These are phyloP conservation scores for Hylyphantes graminicola DNA, from an alignment of 1,140 invertebrate genomes.

Conservation along the genomic window DNA sequence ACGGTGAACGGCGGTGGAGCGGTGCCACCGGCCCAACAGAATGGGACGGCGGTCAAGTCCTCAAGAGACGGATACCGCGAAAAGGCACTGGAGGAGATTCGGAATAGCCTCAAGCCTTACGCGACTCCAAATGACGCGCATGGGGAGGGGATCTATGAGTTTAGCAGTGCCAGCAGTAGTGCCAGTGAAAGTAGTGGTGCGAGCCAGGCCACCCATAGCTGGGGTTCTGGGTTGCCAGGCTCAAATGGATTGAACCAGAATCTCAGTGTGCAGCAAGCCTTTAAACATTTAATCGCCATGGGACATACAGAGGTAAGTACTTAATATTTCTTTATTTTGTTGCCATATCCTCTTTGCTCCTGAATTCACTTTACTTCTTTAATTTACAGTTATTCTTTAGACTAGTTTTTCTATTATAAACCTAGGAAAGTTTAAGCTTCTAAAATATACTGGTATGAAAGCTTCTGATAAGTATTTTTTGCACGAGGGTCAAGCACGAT, in stretches of 20 bases:
- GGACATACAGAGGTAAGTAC: conserved; percentile 66
- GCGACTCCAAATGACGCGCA: conserved; percentile 72
- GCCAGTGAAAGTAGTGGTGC: conserved; percentile 74
- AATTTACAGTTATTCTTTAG: too few species aligned
- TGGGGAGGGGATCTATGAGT: conserved; percentile 66
- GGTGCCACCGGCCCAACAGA: too few species aligned
- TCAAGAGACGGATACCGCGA: conserved; percentile 75
- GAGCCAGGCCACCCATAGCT: conserved; percentile 76
- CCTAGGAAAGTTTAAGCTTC: too few species aligned
- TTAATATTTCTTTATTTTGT: background rate
- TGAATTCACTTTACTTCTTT: too few species aligned
- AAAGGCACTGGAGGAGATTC: conserved; percentile 87
- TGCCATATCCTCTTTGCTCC: too few species aligned
- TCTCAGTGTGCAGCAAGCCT: conserved; percentile 58
- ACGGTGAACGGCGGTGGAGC: conserved; percentile 16
- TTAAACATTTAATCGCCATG: conserved; percentile 63
- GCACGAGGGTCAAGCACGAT: too few species aligned
- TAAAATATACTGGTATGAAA: too few species aligned
- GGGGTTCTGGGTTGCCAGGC: conserved; percentile 67
- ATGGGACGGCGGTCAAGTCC: conserved; percentile 48
- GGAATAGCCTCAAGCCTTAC: conserved; percentile 85
- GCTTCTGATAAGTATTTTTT: too few species aligned
- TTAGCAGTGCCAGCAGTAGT: conserved; percentile 80
- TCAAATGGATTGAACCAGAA: conserved; percentile 68
- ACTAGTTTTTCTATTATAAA: too few species aligned